These are phyloP conservation scores for Rhogogaster chlorosoma DNA, from an alignment of 2,888 invertebrate species.

Conservation along the genomic window DNA sequence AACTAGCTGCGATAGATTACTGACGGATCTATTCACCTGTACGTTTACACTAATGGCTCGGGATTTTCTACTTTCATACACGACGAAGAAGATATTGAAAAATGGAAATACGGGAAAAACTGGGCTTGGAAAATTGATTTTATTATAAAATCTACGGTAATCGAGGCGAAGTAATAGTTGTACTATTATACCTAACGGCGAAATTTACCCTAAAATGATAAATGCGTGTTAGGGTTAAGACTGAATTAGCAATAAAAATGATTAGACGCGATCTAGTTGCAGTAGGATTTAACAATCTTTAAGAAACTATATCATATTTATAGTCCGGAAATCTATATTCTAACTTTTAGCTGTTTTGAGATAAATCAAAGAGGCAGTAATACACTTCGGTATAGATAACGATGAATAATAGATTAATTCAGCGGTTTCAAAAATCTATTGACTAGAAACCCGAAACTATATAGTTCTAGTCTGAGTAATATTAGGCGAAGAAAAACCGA, in stretches of 20 bases:
- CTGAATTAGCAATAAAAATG: slow-evolving; percentile 42
- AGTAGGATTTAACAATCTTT: slow-evolving; percentile 50
- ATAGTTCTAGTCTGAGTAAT: background rate
- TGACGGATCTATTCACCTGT: background rate
- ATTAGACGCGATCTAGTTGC: slow-evolving; percentile 39
- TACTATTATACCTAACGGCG: background rate
- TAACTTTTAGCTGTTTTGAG: background rate
- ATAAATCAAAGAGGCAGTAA: background rate
- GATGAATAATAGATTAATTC: no score
- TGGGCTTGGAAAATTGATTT: background rate
- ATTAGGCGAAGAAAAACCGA: background rate
- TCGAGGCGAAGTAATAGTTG: background rate
- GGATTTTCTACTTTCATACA: no score
- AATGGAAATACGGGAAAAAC: background rate
- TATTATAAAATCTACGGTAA: background rate
- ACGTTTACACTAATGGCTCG: no score
- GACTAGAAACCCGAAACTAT: background rate
- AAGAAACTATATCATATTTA: slow-evolving; percentile 21
- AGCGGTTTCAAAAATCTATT: no score
- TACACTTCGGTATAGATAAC: background rate
- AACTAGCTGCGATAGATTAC: background rate
- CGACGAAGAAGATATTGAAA: background rate
- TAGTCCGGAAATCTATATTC: background rate
- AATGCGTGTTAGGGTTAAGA: slow-evolving; percentile 37
- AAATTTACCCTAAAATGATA: background rate